Conservation (phyloP, 2,888 invertebrate genomes). For the Cheilosia vulpina region DNA sequence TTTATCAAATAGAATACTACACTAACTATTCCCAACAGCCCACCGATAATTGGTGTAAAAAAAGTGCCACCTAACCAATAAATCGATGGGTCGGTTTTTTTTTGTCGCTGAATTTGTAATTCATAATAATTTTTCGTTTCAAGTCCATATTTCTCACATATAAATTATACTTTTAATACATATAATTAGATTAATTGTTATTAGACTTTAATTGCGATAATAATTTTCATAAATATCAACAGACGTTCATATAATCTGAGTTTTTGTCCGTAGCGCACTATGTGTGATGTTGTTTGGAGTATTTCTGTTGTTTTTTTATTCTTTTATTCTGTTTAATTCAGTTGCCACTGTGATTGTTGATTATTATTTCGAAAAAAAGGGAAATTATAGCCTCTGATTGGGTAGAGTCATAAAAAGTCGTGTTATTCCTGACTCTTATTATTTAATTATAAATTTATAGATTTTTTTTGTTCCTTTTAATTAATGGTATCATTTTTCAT, state of each 20-base stretch:
- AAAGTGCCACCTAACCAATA: slow-evolving; percentile 41
- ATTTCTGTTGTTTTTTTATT: neutral
- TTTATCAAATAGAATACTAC: neutral
- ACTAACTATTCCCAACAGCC: slow-evolving; percentile 23
- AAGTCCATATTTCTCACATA: slow-evolving; percentile 61
- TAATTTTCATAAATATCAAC: slow-evolving; percentile 65
- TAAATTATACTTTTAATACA: slow-evolving; percentile 74
- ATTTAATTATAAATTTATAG: slow-evolving; percentile 77
- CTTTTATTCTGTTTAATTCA: slow-evolving; percentile 25
- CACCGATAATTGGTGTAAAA: slow-evolving; percentile 20
- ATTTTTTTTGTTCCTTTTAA: slow-evolving; percentile 15
- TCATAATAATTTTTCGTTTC: slow-evolving; percentile 55
- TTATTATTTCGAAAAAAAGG: neutral
- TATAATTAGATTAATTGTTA: slow-evolving; percentile 78
- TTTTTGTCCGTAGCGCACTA: slow-evolving; percentile 2
- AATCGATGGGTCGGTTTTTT: slow-evolving; percentile 7
- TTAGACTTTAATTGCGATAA: slow-evolving; percentile 77
- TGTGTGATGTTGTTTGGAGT: too few species aligned
- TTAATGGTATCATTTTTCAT: slow-evolving; percentile 8
- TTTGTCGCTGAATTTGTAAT: slow-evolving; percentile 56
- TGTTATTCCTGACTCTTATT: slow-evolving; percentile 82
- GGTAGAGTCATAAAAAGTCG: slow-evolving; percentile 78
- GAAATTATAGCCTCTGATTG: slow-evolving; percentile 20
- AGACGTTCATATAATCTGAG: slow-evolving; percentile 42
- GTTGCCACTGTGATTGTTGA: slow-evolving; percentile 21